phyloP scores from a whole-genome alignment of 1,140 invertebrate species.

The Belonocnema kinseyi region DNA sequence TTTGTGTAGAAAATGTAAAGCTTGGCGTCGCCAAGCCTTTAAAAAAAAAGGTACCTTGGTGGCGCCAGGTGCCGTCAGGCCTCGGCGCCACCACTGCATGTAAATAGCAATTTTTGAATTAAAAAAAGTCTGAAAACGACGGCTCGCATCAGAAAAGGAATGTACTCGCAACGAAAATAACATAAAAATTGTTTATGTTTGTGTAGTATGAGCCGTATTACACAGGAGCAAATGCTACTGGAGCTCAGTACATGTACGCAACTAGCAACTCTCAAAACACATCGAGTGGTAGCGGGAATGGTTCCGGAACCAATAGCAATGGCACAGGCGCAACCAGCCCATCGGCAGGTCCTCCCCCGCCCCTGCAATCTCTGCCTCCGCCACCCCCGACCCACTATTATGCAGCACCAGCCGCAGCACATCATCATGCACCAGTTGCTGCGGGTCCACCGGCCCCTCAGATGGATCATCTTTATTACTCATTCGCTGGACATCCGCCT shows the following conservation, averaged over 20 bases:
- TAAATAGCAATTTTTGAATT: too few relatives aligned
- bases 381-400: slow-evolving; percentile 66
- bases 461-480: slow-evolving; percentile 69
- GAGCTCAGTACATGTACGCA: slow-evolving; percentile 65
- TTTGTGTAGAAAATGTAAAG: too few relatives aligned
- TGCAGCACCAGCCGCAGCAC: slow-evolving; percentile 60
- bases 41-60: too few relatives aligned
- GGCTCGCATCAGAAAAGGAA: background rate
- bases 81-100: too few relatives aligned
- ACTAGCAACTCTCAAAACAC: slow-evolving; percentile 63
- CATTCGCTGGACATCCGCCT: slow-evolving; percentile 60
- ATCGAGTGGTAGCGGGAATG: slow-evolving; percentile 54
- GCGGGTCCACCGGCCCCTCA: slow-evolving; percentile 60
- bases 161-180: background rate
- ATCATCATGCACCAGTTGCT: slow-evolving; percentile 62
- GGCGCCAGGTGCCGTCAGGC: too few relatives aligned
- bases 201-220: slow-evolving; percentile 72
- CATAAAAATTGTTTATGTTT: slow-evolving; percentile 34
- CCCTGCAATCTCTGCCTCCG: slow-evolving; percentile 57
- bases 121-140: background rate
- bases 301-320: slow-evolving; percentile 60
- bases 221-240: slow-evolving; percentile 66
- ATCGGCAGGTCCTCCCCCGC: slow-evolving; percentile 50
- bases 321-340: slow-evolving; percentile 61
- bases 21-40: too few relatives aligned